These are phyloP conservation scores for Sitobion miscanthi DNA, from an alignment of 1,140 invertebrate genomes.

Conservation along the genomic window DNA sequence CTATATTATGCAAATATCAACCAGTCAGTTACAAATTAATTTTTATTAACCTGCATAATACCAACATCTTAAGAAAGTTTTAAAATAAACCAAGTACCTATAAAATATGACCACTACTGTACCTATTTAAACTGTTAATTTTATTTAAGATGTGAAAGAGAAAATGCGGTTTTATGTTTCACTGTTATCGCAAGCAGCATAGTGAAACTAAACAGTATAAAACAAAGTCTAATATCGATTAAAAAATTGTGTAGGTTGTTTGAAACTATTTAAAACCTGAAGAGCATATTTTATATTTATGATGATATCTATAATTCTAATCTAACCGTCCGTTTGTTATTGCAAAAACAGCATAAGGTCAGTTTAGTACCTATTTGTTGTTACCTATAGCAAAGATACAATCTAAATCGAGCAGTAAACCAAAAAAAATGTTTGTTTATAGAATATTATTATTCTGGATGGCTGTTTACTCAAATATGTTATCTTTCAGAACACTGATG, in stretches of 20 bases:
- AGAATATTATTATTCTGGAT: not conserved
- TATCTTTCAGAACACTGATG: not conserved
- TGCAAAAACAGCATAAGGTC: not conserved
- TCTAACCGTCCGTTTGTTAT: not conserved
- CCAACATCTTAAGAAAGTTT: not conserved
- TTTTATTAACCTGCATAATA: not conserved
- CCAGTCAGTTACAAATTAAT: not conserved
- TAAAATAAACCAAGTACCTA: not conserved
- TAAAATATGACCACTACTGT: not conserved
- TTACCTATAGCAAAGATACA: not conserved
- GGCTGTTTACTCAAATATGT: not conserved
- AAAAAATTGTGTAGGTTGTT: not conserved
- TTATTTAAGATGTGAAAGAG: not conserved
- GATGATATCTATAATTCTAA: not conserved
- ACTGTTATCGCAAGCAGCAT: not conserved
- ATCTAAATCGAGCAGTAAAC: not conserved
- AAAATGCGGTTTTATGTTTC: not conserved
- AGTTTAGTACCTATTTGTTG: not conserved
- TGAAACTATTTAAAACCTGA: not conserved
- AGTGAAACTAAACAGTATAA: not conserved
- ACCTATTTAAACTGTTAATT: not conserved
- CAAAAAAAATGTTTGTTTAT: not conserved
- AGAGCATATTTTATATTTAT: conserved; percentile 1
- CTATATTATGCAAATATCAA: not conserved
- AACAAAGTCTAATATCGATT: not conserved